Percentiles rank a stretch among this genome's conserved stretches.
These are phyloP conservation scores for Egretta garzetta DNA, from an alignment of 2,113 vertebrate species.

Conservation along the genomic window DNA sequence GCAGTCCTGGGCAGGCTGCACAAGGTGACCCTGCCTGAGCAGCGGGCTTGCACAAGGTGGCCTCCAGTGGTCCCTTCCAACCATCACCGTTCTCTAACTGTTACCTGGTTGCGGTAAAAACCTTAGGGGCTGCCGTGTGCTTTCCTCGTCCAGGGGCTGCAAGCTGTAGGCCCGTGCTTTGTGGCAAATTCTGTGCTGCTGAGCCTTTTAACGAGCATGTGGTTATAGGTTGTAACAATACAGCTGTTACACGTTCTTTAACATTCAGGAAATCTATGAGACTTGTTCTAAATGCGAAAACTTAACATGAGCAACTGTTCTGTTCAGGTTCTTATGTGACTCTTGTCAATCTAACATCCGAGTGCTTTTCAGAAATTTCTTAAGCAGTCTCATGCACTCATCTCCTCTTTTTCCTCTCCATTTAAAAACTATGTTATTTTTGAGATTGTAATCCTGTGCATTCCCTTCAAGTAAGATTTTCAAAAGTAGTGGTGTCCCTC, in stretches of 20 bases:
- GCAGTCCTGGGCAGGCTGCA: neutral
- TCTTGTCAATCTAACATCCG: neutral
- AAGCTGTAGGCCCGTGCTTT: neutral
- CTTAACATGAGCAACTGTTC: neutral
- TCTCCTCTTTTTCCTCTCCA: neutral
- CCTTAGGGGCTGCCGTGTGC: too few species aligned
- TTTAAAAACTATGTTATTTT: neutral
- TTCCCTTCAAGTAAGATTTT: neutral
- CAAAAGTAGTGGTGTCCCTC: neutral
- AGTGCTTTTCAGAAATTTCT: neutral
- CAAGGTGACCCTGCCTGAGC: neutral
- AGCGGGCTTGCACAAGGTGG: neutral
- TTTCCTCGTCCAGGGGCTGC: neutral
- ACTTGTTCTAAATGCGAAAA: neutral
- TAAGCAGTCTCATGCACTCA: neutral
- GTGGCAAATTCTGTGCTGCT: neutral
- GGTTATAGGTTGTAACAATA: neutral
- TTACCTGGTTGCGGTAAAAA: neutral
- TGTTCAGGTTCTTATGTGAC: neutral
- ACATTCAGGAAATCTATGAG: neutral
- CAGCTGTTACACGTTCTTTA: neutral
- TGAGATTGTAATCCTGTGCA: neutral
- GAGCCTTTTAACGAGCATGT: neutral
- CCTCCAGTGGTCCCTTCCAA: neutral
- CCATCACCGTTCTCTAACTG: neutral